Evolutionary conservation across 2,797 vertebrate species (phyloP).

Genomic region (Lemur catta): DNA sequence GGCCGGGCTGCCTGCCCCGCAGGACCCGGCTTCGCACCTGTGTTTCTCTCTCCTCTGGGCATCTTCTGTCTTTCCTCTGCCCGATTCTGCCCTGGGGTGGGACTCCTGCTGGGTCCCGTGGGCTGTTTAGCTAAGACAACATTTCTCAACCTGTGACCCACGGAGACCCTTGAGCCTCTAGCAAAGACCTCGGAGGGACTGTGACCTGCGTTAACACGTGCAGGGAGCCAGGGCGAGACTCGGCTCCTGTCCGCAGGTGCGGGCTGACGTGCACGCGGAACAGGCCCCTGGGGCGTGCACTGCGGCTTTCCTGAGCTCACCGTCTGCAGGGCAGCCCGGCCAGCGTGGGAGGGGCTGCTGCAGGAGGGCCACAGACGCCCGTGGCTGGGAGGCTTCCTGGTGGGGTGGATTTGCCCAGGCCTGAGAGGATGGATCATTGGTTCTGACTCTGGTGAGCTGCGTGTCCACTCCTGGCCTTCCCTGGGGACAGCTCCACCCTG

Average conservation of each 20-base stretch:
- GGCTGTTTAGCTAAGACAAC: neutral
- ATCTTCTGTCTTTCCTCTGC: neutral
- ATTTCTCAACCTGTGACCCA: neutral
- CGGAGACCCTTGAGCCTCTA: neutral
- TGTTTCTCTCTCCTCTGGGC: neutral
- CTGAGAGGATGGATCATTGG: fast-evolving
- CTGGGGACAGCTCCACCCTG: no score
- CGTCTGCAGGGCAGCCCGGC: neutral
- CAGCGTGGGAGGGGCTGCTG: neutral
- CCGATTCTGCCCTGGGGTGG: neutral
- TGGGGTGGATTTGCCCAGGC: neutral
- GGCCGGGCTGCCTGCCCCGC: neutral
- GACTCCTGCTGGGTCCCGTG: neutral
- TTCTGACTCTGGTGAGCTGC: neutral
- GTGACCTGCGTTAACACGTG: no score
- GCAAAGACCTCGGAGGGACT: neutral
- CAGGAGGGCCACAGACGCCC: neutral
- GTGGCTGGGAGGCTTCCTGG: neutral
- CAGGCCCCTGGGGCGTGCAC: neutral
- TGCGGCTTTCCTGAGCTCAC: fast-evolving
- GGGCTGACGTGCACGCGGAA: fast-evolving
- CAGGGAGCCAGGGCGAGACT: neutral
- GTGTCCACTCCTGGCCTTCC: neutral
- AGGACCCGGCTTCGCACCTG: neutral
- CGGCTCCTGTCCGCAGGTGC: neutral